phyloP scores from a whole-genome alignment of 23 tunicate genomes.

The Halocynthia aurantium region DNA sequence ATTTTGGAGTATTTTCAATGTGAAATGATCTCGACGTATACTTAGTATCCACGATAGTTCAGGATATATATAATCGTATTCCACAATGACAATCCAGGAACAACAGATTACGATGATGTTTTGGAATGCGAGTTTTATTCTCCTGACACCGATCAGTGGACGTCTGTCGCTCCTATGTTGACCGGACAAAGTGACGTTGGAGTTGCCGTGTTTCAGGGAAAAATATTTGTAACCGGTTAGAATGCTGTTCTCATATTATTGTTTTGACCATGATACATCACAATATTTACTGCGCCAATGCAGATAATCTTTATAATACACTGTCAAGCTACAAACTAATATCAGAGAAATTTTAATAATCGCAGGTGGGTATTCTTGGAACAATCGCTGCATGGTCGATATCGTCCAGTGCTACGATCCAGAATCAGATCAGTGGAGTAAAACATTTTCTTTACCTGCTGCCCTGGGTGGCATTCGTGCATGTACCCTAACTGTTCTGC shows the following conservation, averaged over 20 bases:
- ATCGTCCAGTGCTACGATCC: slow-evolving; percentile 98
- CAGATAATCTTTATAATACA: too few relatives aligned
- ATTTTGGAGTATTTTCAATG: too few relatives aligned
- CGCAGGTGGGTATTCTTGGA: slow-evolving; percentile 95
- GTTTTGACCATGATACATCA: too few relatives aligned
- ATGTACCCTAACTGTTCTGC: slow-evolving; percentile 85
- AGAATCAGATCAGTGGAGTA: slow-evolving; percentile 60
- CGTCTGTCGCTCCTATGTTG: slow-evolving; percentile 90
- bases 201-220: slow-evolving; percentile 83
- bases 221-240: slow-evolving; percentile 84
- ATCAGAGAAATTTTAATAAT: background rate
- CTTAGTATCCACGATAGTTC: too few relatives aligned
- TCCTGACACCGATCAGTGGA: slow-evolving; percentile 86
- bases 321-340: background rate
- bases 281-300: too few relatives aligned
- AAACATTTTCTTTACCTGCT: slow-evolving; percentile 84
- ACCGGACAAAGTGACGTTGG: slow-evolving; percentile 98
- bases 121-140: slow-evolving; percentile 91
- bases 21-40: too few relatives aligned
- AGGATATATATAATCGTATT: too few relatives aligned
- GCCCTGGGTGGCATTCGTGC: slow-evolving; percentile 95
- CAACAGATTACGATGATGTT: slow-evolving; percentile 96
- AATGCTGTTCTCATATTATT: too few relatives aligned
- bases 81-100: slow-evolving; percentile 34
- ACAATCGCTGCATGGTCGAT: slow-evolving; percentile 99